These are phyloP conservation scores for Drosophila eohydei DNA, from an alignment of 2,888 invertebrate genomes.

Conservation along the genomic window DNA sequence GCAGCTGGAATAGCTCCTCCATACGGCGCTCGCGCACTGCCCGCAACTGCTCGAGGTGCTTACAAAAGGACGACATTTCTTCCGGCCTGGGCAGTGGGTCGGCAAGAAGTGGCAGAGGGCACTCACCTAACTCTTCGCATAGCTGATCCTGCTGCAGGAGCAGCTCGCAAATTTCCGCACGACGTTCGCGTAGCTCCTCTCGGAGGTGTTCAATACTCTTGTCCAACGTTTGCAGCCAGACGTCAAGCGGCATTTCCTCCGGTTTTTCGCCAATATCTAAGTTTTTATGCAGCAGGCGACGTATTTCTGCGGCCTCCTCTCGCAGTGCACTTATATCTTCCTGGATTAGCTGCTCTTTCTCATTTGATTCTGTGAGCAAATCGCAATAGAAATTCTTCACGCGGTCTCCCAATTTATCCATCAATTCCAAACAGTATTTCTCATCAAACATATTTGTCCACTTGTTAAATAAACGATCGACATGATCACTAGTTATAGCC, in stretches of 20 bases:
- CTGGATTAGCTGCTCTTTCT: conserved; percentile 85
- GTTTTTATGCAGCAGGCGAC: conserved; percentile 76
- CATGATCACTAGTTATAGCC: conserved; percentile 67
- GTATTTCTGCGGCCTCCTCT: conserved; percentile 77
- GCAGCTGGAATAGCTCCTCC: conserved; percentile 81
- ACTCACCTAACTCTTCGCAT: conserved; percentile 82
- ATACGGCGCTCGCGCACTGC: conserved; percentile 87
- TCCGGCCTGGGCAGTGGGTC: conserved; percentile 87
- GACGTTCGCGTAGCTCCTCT: conserved; percentile 86
- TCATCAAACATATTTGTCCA: conserved; percentile 81
- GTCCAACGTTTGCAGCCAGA: conserved; percentile 87
- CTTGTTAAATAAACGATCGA: conserved; percentile 67
- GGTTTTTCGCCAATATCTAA: conserved; percentile 67
- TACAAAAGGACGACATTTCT: conserved; percentile 87
- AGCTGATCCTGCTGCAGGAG: conserved; percentile 85
- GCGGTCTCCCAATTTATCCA: conserved; percentile 77
- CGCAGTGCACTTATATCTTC: conserved; percentile 86
- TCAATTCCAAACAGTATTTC: conserved; percentile 71
- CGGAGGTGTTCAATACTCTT: conserved; percentile 87
- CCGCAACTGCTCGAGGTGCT: conserved; percentile 87
- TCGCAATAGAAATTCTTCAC: conserved; percentile 87
- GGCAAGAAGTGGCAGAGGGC: conserved; percentile 73
- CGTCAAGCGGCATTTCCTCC: conserved; percentile 82
- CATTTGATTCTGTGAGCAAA: conserved; percentile 87
- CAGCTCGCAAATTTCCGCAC: conserved; percentile 84